Base-by-base conservation (phyloP, 2,113 vertebrate species). In the Cettia cetti region DNA sequence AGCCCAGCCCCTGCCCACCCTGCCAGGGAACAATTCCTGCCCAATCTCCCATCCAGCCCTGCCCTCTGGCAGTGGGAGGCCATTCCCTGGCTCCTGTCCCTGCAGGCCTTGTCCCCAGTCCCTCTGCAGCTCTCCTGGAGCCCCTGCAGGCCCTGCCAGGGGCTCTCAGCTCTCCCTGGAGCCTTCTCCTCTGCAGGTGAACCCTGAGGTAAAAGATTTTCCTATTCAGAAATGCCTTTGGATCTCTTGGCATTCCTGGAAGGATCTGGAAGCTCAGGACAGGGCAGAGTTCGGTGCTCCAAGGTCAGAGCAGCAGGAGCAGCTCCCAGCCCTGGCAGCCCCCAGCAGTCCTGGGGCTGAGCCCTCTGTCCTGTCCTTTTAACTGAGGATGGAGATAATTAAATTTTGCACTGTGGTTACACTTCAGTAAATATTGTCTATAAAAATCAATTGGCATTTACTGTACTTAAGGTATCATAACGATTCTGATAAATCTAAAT, bases 401-500 rank as follows among this genome's bases (percentile, higher is more conserved):
- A 96, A 93, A 95, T 95, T 96, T 82, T 86, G 39, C 92, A 65
- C 81, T 85, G 95, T 85, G 85, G 92, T 96, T 95, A 97, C 92
- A 95, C 96, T 87, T 97, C 97, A 94, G 95, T 96, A 97, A 97
- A 96, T 96, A 97, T 94, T 97, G 94, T 94, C 94, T 82, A 86
- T 93, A 96, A 96, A 98, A 97, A 96, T 97, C 96, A 97, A 91
- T 93, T 83, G 97, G 95, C 93, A 94, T 97, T 97, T 97, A 97
- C 97, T 97, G 90, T 95, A 95, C 87, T 96, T 97, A 96, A 97
- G 78, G 92, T 96, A 92, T 97, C 96, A 97, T 96, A 97, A 97
- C 77, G 66, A 94, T 95, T 96, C 96, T 95, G 97, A 97, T 97
- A 97, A 97, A 96, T 97, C 97, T 96, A 96, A 97, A 97, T 97